These are phyloP conservation scores for Eupsilia transversa DNA, from an alignment of 2,888 invertebrate species.

Conservation along the genomic window DNA sequence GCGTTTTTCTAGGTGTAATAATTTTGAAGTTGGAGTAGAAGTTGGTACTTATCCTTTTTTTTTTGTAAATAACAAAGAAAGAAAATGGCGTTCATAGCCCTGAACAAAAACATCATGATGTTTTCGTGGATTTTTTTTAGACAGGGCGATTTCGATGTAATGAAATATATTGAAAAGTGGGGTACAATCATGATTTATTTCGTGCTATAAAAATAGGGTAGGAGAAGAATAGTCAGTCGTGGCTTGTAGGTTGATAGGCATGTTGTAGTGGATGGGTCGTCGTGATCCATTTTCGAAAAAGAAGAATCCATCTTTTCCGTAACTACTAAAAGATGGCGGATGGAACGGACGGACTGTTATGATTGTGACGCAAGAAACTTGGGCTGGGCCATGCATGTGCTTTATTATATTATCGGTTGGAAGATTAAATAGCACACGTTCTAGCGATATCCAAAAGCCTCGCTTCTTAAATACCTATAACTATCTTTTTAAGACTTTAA, in stretches of 20 bases:
- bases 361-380: conserved; percentile 7
- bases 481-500: background rate
- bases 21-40: conserved; percentile 14
- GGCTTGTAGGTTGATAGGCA: no score
- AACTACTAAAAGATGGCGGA: conserved; percentile 21
- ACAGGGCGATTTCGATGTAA: background rate
- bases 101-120: background rate
- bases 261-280: background rate
- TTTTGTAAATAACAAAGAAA: conserved; percentile 1
- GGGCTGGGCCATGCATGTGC: background rate
- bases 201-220: background rate
- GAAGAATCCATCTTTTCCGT: background rate
- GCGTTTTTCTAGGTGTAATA: background rate
- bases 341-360: background rate
- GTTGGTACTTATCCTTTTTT: conserved; percentile 29
- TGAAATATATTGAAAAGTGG: background rate
- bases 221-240: background rate
- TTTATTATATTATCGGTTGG: background rate
- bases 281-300: no score
- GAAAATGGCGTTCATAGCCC: conserved; percentile 3
- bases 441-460: background rate
- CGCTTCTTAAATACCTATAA: background rate
- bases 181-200: background rate
- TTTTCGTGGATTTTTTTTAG: background rate
- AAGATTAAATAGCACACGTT: background rate